Evolutionary conservation across 2,113 vertebrate species (phyloP).

Genomic region (Tursiops truncatus): DNA sequence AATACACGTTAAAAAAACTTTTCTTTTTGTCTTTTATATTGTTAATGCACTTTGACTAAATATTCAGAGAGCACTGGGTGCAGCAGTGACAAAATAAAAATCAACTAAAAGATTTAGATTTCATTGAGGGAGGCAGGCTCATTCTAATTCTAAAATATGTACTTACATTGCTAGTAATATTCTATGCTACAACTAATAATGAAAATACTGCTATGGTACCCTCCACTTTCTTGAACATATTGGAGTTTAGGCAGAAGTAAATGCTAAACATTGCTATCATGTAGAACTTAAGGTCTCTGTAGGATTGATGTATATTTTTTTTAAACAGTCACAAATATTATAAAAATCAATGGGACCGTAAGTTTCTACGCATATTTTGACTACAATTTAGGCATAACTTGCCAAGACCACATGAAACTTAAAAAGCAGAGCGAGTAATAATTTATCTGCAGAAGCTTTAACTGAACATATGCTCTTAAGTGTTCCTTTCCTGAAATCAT

Average conservation of each 20-base stretch:
- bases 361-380: neutral
- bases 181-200: neutral
- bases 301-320: neutral
- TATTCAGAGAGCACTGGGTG: neutral
- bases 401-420: neutral
- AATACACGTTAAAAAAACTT: neutral
- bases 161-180: neutral
- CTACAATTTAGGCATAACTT: neutral
- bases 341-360: neutral
- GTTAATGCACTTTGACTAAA: constrained; percentile 17
- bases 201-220: neutral
- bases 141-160: constrained; percentile 44
- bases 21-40: neutral
- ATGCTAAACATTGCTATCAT: neutral
- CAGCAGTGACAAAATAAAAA: constrained; percentile 37
- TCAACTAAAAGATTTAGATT: constrained; percentile 12
- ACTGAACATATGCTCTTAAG: neutral
- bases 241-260: neutral
- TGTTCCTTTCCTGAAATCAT: constrained; percentile 13
- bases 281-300: neutral
- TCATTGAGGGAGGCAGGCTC: neutral
- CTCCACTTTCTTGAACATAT: neutral
- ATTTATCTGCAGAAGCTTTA: neutral
- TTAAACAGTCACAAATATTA: neutral
- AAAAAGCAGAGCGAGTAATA: neutral